These are phyloP conservation scores for Cliona cf. orientalis DNA, from an alignment of 37 sponge, comb jelly and placozoan genomes.

Conservation along the genomic window DNA sequence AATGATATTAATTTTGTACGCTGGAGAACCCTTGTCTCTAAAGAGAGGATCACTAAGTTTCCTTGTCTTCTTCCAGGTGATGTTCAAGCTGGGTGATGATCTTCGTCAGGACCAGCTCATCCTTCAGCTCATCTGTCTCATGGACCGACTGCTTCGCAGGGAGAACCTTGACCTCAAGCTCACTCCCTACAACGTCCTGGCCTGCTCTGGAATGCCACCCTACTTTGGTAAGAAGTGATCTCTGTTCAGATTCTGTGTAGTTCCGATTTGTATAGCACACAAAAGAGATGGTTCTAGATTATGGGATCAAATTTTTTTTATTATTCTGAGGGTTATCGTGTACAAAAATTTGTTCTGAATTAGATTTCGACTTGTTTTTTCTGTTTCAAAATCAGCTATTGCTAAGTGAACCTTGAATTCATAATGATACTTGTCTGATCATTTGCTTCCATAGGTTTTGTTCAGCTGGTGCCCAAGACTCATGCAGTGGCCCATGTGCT, in stretches of 20 bases:
- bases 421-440: no score
- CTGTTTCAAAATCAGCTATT: no score
- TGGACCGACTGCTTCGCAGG: conserved; percentile 91
- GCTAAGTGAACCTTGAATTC: no score
- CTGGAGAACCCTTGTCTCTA: no score
- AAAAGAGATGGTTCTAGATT: no score
- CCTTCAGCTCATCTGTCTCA: conserved; percentile 92
- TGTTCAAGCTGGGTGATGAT: conserved; percentile 97
- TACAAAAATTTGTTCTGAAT: no score
- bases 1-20: no score
- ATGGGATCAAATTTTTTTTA: no score
- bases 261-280: not conserved
- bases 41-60: not conserved
- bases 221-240: not conserved
- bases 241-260: not conserved
- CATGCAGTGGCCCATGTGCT: conserved; percentile 88
- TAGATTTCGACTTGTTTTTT: no score
- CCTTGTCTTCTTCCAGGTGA: conserved; percentile 60
- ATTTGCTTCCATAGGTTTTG: conserved; percentile 87
- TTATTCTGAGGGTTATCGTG: no score
- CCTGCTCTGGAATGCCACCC: conserved; percentile 77
- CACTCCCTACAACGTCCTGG: conserved; percentile 93
- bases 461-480: conserved; percentile 78
- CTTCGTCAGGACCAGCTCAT: conserved; percentile 98
- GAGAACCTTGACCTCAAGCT: conserved; percentile 99